Evolutionary conservation across 2,113 vertebrate genomes (phyloP).

Genomic region (Gallinago media): DNA sequence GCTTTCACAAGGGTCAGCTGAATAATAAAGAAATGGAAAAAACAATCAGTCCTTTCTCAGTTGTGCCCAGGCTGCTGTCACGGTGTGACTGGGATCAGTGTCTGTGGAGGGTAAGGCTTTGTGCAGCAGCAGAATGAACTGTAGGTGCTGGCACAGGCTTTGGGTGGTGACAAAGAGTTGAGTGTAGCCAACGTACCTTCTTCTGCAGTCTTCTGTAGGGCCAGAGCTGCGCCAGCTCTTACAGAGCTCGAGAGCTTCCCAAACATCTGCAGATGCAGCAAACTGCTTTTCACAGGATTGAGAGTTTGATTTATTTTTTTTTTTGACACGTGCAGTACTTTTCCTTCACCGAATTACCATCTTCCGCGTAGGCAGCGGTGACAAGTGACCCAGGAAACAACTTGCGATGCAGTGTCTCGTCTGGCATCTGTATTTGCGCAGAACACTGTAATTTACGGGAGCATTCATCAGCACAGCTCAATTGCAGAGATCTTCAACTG

Average conservation of each 20-base stretch:
- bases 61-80: too few relatives aligned
- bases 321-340: background rate
- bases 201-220: background rate
- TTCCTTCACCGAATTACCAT: background rate
- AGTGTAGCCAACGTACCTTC: accelerated
- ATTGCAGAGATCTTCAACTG: background rate
- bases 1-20: background rate
- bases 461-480: background rate
- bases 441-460: background rate
- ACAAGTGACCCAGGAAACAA: background rate
- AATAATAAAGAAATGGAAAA: background rate
- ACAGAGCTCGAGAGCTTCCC: background rate
- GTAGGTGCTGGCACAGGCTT: background rate
- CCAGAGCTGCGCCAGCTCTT: background rate
- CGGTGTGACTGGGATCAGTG: too few relatives aligned
- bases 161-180: background rate
- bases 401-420: background rate
- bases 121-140: accelerated
- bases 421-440: background rate
- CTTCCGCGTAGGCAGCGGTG: accelerated
- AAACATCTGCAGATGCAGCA: background rate
- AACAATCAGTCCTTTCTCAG: too few relatives aligned
- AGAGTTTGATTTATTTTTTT: background rate
- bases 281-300: background rate
- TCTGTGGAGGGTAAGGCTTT: accelerated